Conservation (phyloP, 2,113 vertebrate species). For the Dromiciops gliroides region DNA sequence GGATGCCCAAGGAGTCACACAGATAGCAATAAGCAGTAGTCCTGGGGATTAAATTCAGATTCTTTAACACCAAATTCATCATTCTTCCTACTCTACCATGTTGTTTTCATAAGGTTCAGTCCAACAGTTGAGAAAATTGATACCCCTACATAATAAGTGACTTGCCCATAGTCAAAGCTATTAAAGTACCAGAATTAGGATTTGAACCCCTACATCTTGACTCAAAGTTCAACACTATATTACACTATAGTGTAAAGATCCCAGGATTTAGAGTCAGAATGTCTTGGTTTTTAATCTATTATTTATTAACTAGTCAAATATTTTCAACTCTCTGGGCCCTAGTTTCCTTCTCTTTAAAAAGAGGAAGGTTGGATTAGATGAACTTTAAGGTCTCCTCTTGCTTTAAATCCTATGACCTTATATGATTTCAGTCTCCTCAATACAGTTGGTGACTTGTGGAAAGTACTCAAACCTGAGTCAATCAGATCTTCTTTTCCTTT, state of each 20-base stretch:
- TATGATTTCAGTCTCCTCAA: neutral
- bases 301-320: too few relatives aligned
- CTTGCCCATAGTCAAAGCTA: neutral
- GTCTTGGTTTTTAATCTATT: too few relatives aligned
- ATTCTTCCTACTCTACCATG: neutral
- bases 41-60: neutral
- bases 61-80: neutral
- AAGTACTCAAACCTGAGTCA: neutral
- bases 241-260: neutral
- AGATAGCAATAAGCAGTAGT: neutral
- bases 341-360: neutral
- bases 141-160: neutral
- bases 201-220: neutral
- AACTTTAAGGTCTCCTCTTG: neutral
- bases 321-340: neutral
- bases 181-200: rapidly evolving
- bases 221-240: neutral
- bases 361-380: neutral
- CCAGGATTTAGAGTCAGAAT: too few relatives aligned
- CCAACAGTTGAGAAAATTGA: neutral
- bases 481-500: neutral
- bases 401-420: neutral
- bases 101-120: neutral
- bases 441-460: neutral
- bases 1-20: neutral